Evolutionary conservation across 2,888 invertebrate genomes (phyloP).

Genomic region (Cheilosia vernalis): DNA sequence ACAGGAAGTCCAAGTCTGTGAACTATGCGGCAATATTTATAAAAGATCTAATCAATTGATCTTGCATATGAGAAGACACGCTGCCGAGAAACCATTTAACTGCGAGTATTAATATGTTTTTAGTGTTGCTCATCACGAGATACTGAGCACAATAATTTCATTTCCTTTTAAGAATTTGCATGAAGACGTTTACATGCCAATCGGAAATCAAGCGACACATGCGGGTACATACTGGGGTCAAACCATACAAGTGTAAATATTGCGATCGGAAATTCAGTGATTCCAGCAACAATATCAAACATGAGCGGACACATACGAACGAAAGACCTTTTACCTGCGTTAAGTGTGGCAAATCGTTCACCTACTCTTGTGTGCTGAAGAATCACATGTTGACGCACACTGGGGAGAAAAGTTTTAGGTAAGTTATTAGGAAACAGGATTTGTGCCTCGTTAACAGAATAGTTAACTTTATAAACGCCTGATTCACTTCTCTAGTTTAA

Average conservation of each 20-base stretch:
- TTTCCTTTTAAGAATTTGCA: constrained; percentile 78
- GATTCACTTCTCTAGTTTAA: too few relatives aligned
- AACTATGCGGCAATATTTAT: constrained; percentile 83
- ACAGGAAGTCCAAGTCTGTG: constrained; percentile 78
- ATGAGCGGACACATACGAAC: constrained; percentile 83
- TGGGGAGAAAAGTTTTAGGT: constrained; percentile 77
- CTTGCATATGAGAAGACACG: constrained; percentile 83
- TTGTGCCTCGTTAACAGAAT: background rate
- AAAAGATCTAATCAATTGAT: constrained; percentile 81
- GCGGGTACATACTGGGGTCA: constrained; percentile 82
- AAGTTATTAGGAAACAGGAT: constrained; percentile 4
- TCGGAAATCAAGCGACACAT: constrained; percentile 82
- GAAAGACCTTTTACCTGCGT: constrained; percentile 81
- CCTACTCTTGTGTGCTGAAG: constrained; percentile 82
- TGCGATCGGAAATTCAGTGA: constrained; percentile 82
- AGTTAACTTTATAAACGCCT: too few relatives aligned
- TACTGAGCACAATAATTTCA: background rate
- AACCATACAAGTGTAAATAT: constrained; percentile 82
- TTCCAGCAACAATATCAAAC: constrained; percentile 83
- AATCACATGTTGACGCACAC: constrained; percentile 83
- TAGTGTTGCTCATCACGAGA: background rate
- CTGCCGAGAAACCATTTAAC: constrained; percentile 82
- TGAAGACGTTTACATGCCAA: constrained; percentile 82
- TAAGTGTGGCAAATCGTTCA: constrained; percentile 83
- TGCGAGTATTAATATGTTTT: constrained; percentile 79